phyloP scores from a whole-genome alignment of 2,797 vertebrate species.

The Nannoperca australis region DNA sequence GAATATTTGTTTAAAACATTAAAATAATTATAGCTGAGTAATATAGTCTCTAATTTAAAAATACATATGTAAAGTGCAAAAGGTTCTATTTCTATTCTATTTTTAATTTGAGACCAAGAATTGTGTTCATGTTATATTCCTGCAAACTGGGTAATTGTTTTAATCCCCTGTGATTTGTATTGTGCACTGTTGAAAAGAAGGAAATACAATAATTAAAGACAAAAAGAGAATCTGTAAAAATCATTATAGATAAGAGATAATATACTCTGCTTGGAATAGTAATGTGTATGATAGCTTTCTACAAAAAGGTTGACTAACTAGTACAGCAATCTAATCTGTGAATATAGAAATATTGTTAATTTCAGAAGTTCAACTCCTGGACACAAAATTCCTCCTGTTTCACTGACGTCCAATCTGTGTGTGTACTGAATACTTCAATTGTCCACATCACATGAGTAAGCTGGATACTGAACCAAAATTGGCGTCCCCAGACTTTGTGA shows the following conservation, averaged over 20 bases:
- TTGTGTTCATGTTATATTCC: not conserved
- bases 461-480: not conserved
- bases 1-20: not conserved
- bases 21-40: not conserved
- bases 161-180: not conserved
- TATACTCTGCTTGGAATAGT: too few species aligned
- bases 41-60: not conserved
- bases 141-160: not conserved
- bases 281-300: too few species aligned
- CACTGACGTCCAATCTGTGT: too few species aligned
- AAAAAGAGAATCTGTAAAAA: not conserved
- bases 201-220: too few species aligned
- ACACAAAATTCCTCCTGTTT: not conserved
- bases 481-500: not conserved
- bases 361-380: too few species aligned
- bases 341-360: too few species aligned
- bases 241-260: constrained; percentile 2
- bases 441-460: too few species aligned
- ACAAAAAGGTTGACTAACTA: too few species aligned
- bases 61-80: not conserved
- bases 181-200: not conserved
- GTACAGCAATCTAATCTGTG: too few species aligned
- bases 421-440: too few species aligned
- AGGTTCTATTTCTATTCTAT: not conserved
- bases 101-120: not conserved